Evolutionary conservation across 1,140 invertebrate species (phyloP), one percentile per base, ranked within the genome.

Genomic region (Trachymyrmex cornetzi): DNA sequence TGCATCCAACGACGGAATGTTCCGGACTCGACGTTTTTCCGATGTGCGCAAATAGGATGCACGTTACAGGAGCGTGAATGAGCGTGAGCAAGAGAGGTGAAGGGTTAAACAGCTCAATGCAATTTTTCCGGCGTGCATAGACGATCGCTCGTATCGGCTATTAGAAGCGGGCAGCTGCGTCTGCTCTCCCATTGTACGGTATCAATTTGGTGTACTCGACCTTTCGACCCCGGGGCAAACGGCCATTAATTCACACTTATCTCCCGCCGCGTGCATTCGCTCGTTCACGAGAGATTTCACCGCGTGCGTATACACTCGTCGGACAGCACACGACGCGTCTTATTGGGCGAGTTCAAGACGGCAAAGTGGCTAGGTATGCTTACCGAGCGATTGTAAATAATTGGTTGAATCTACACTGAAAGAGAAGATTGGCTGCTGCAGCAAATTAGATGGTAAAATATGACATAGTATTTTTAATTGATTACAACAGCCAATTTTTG

Each of bases 161-260:
- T 75, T 84, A 84, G 69, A 63, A 30, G 61, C 44, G 55, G 55
- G n/a, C 80, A 75, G 57, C 44, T 75, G 80, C 67, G 34, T 38
- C 34, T 9, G 48, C 80, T 19, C 55, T 7, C 79, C 22, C n/a
- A 4, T 44, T 24, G 38, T 66, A n/a, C 79, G 67, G 80, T 84
- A 84, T 84, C 80, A 84, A 84, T 84, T 84, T 77, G 59, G 34
- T 59, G 55, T 30, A 22, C 14, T 72, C 44, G 77, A 69, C 66
- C 34, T 24, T 44, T 77, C 69, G 72, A 67, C 79, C 71, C 66
- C 86, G 69, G 57, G 61, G 72, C 57, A 34, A 87, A 44, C 64
- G 69, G 64, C 3, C 50, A 74, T 72, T 67, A 81, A 87, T 84
- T 71, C 44, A 55, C 50, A 77, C 74, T 69, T 69, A 84, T 85